Evolutionary conservation across 2,113 vertebrate genomes (phyloP).

Genomic region (Ivindomyrus marchei): DNA sequence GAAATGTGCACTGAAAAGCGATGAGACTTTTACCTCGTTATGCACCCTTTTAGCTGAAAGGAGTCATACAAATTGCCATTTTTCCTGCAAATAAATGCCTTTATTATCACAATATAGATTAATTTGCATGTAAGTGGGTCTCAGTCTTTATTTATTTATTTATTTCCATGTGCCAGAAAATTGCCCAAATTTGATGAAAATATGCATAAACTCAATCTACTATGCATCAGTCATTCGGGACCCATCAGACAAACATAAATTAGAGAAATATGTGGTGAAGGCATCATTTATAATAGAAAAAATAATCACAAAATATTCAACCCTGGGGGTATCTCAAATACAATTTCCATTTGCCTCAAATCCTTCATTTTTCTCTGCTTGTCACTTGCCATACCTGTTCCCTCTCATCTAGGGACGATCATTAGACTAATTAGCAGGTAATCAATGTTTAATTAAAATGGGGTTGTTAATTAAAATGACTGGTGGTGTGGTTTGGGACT

Average conservation of each 20-base stretch:
- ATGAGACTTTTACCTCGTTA: conserved; percentile 16
- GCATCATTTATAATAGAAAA: conserved; percentile 63
- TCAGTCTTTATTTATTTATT: conserved; percentile 42
- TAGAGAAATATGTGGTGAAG: conserved; percentile 62
- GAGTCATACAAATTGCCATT: conserved; percentile 16
- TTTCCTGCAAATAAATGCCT: conserved; percentile 34
- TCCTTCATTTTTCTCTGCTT: conserved; percentile 57
- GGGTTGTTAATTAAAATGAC: conserved; percentile 72
- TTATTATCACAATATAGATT: conserved; percentile 34
- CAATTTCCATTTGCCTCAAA: conserved; percentile 51
- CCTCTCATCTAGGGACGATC: conserved; percentile 71
- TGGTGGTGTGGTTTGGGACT: conserved; percentile 52
- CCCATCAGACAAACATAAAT: conserved; percentile 56
- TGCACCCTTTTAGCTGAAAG: conserved; percentile 16
- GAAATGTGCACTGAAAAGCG: neutral
- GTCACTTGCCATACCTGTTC: conserved; percentile 47
- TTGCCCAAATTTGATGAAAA: conserved; percentile 63
- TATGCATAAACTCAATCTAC: conserved; percentile 50
- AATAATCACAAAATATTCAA: conserved; percentile 53
- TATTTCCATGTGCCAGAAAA: conserved; percentile 51
- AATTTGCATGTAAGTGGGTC: conserved; percentile 37
- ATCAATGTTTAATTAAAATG: conserved; percentile 90
- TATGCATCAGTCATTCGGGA: conserved; percentile 55
- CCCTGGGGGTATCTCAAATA: conserved; percentile 52
- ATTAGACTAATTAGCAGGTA: conserved; percentile 81